Evolutionary conservation across 2,113 vertebrate species (phyloP), one percentile per base, ranked within the genome.

Genomic region (Eclectus roratus): DNA sequence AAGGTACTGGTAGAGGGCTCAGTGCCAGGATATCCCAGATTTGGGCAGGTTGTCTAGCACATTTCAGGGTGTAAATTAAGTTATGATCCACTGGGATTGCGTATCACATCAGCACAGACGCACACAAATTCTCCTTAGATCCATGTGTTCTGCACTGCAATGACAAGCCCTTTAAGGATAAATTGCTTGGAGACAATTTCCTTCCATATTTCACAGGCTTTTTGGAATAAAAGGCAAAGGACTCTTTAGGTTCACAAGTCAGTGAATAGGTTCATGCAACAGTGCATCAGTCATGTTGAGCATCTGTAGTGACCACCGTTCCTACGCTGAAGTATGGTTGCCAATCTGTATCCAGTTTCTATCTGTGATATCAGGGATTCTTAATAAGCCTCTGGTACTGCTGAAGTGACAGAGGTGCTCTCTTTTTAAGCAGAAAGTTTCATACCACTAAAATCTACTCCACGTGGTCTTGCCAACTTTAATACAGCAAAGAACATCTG

Each of bases 31-130:
- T 68, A n/a, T 93, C 46, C 66, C 27, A 69, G 43, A 80, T 91
- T 88, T 61, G 25, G 73, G 61, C 71, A 87, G 71, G 27, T 35
- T 86, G 89, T 93, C 91, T 86, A 44, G 53, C 89, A 84, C 88
- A 39, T 94, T 86, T 35, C 91, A 84, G 68, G 12, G 74, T 85
- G 76, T 88, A 84, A 95, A 94, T 84, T 83, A 93, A 96, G 41
- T 71, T 83, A 55, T 2, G 10, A 83, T 71, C 80, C 52, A 58
- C 21, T 56, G 61, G 83, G 93, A 85, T 79, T 56, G 44, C 39
- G 56, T 72, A 84, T 84, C 29, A 71, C 33, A 66, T 44, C 44
- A 76, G 58, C 49, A 84, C 49, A 93, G 56, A 50, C 7, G 43
- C 31, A 80, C 33, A 49, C 35, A 78, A 88, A 47, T 72, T 92